Evolutionary conservation across 2,888 invertebrate species (phyloP).

Genomic region (Rutpela maculata): DNA sequence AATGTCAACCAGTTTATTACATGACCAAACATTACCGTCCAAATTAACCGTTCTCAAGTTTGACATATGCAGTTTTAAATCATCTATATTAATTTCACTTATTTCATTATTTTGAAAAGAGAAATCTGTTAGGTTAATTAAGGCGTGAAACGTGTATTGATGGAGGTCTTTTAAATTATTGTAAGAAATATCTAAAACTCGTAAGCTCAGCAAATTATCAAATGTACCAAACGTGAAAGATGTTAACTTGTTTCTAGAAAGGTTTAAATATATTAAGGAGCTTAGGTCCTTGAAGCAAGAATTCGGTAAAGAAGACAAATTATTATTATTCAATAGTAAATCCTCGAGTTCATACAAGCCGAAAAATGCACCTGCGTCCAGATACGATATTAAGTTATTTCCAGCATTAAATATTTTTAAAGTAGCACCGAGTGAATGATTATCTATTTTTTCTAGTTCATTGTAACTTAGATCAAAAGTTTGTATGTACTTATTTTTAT

Average conservation of each 20-base stretch:
- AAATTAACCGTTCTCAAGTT: slow-evolving; percentile 9
- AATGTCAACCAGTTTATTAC: slow-evolving; percentile 21
- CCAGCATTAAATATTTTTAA: slow-evolving; percentile 1
- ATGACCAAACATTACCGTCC: slow-evolving; percentile 20
- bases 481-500: slow-evolving; percentile 16
- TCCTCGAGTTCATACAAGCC: background rate
- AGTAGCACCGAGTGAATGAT: background rate
- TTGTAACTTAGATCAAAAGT: slow-evolving; percentile 21
- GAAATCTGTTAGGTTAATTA: slow-evolving; percentile 1
- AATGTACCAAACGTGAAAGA: slow-evolving; percentile 38
- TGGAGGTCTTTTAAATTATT: slow-evolving; percentile 22
- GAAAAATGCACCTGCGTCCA: slow-evolving; percentile 10
- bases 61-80: slow-evolving; percentile 2
- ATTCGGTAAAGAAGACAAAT: slow-evolving; percentile 27
- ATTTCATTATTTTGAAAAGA: slow-evolving; percentile 35
- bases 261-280: slow-evolving; percentile 21
- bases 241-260: slow-evolving; percentile 38
- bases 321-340: slow-evolving; percentile 30
- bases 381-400: slow-evolving; percentile 20
- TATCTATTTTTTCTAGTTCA: slow-evolving; percentile 7
- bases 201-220: slow-evolving; percentile 29
- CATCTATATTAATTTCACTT: slow-evolving; percentile 23
- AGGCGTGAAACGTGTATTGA: slow-evolving; percentile 25
- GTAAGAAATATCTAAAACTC: slow-evolving; percentile 29
- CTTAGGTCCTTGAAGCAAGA: slow-evolving; percentile 31